These are phyloP conservation scores for Onychomys torridus DNA, from an alignment of 2,797 vertebrate species.

Conservation along the genomic window DNA sequence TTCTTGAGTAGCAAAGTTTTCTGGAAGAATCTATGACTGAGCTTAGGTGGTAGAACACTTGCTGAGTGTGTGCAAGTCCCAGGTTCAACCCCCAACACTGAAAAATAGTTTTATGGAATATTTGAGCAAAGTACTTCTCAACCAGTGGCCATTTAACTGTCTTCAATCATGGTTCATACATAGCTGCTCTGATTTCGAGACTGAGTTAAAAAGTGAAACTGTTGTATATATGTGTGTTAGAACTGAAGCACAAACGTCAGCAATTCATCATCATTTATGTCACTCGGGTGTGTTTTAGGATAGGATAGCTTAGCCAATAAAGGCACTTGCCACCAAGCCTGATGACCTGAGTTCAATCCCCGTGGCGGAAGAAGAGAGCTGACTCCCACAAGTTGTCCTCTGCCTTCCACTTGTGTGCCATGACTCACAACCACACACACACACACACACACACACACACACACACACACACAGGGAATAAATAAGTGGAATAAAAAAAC, in stretches of 20 bases:
- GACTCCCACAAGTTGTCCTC: not conserved
- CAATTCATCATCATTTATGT: not conserved
- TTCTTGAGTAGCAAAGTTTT: not conserved
- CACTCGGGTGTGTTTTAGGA: not conserved
- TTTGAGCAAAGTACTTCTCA: not conserved
- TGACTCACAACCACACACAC: not conserved
- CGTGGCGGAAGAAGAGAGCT: not conserved
- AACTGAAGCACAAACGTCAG: not conserved
- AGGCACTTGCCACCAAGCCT: not conserved
- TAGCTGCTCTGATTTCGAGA: not conserved
- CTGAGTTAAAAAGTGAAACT: constrained; percentile 11
- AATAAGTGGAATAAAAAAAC: not conserved
- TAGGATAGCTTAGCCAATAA: not conserved
- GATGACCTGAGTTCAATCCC: not conserved
- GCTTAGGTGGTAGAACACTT: not conserved
- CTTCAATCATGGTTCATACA: not conserved
- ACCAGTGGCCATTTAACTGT: not conserved
- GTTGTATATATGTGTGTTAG: not conserved
- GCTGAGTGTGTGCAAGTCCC: not conserved
- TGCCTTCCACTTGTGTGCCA: not conserved
- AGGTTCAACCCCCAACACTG: not conserved
- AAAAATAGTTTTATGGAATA: not conserved
- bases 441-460: not conserved
- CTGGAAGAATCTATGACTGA: not conserved
- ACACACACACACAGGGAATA: not conserved